Conservation (phyloP, 2,888 invertebrate genomes). For the Pandemis heparana region DNA sequence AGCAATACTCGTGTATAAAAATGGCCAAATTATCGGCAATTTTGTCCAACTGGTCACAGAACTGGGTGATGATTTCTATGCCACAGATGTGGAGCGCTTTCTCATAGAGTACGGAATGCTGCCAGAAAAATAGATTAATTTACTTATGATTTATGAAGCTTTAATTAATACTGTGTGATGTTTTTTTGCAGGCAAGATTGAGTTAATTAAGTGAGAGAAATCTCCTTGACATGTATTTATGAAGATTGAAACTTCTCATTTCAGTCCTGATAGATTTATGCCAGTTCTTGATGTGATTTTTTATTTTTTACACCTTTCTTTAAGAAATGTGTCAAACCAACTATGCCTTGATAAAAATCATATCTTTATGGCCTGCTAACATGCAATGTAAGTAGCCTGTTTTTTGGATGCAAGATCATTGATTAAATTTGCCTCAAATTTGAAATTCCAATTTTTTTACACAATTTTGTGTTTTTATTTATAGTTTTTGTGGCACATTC, state of each 20-base stretch:
- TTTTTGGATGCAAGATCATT: neutral
- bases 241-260: constrained; percentile 39
- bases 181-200: constrained; percentile 19
- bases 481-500: neutral
- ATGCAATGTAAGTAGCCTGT: neutral
- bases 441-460: neutral
- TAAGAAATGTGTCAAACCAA: constrained; percentile 20
- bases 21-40: constrained; percentile 95
- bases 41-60: constrained; percentile 95
- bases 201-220: constrained; percentile 35
- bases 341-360: constrained; percentile 30
- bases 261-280: constrained; percentile 20
- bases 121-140: constrained; percentile 86
- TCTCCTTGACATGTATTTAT: constrained; percentile 40
- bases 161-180: constrained; percentile 17
- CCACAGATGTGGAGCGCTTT: constrained; percentile 95
- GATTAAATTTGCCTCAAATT: neutral
- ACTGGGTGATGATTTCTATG: constrained; percentile 95
- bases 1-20: constrained; percentile 96
- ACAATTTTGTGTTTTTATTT: neutral
- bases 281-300: constrained; percentile 32
- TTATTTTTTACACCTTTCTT: constrained; percentile 15
- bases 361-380: constrained; percentile 10
- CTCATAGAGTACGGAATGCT: constrained; percentile 94
- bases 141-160: constrained; percentile 9